These are phyloP conservation scores for Astreopora myriophthalma DNA, from an alignment of 64 coral and sea anemone genomes.

Conservation along the genomic window DNA sequence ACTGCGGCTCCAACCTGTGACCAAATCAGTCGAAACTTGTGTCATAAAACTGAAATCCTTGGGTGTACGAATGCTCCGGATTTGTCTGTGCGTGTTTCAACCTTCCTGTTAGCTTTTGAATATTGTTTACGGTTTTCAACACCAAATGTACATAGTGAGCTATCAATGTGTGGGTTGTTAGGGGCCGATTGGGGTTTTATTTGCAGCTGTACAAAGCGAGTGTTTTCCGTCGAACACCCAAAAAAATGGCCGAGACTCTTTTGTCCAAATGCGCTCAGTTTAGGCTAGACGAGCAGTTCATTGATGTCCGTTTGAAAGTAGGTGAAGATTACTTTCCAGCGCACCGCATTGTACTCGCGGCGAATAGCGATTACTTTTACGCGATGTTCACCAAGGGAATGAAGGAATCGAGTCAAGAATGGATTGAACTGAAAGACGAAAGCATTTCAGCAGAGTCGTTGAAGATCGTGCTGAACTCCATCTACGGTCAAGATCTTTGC, in stretches of 20 bases:
- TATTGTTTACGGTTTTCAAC: not conserved
- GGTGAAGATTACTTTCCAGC: constrained; percentile 60
- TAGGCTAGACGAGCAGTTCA: not conserved
- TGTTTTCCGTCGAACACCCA: not conserved
- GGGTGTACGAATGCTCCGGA: too few species aligned
- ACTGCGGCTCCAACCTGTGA: too few species aligned
- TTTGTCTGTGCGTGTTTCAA: too few species aligned
- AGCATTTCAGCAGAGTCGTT: constrained; percentile 68
- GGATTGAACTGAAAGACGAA: constrained; percentile 66
- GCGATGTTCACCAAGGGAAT: constrained; percentile 95
- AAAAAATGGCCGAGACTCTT: not conserved
- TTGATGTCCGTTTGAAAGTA: constrained; percentile 72
- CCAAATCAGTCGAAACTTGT: too few species aligned
- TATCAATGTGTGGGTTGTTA: not conserved
- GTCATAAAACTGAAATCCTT: too few species aligned
- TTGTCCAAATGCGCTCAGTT: not conserved
- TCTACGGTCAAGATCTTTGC: constrained; percentile 78
- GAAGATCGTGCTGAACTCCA: constrained; percentile 65
- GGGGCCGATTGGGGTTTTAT: not conserved
- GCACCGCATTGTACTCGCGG: constrained; percentile 85
- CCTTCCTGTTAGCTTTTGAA: not conserved
- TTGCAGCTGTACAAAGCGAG: not conserved
- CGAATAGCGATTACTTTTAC: constrained; percentile 89
- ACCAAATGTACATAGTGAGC: not conserved
- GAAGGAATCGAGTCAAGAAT: constrained; percentile 72